Base-by-base conservation (phyloP, 2,797 vertebrate genomes). In the Thamnophis elegans region DNA sequence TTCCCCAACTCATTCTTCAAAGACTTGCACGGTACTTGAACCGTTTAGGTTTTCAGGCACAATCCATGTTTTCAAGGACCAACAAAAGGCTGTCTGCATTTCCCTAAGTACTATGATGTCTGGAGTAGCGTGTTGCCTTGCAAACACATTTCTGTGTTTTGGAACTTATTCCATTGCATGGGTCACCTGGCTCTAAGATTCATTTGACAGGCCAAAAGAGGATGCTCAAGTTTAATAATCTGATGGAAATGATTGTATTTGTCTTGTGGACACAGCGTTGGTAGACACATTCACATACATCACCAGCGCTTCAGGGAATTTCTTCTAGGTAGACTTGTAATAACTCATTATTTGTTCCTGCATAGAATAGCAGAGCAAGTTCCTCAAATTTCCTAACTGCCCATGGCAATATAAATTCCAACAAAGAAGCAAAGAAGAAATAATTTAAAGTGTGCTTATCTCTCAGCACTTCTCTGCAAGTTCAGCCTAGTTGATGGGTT, bases 101-200 rank as follows among this genome's bases (percentile, higher is more conserved):
- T 96, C 93, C 89, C 94, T 94, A 93, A 95, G 92, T 89, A 28
- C 73, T 89, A 0, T 94, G 94, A 95, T 96, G 95, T 94, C 16
- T 5, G 89, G 92, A 91, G 96, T 92, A 89, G 93, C 91, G 92
- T 93, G 93, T 96, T 96, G 96, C 95, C 94, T 95, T 96, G 92
- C 42, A 96, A 92, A 92, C 91, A 93, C 95, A 95, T 96, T 97
- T 97, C 97, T 96, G 95, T 94, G 93, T 96, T 97, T 96, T 96
- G 96, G 94, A 96, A 96, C 89, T 89, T 94, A 89, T 94, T 94
- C 8, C 95, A 26, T 47, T 95, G 92, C 92, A 20, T 65, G 93
- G 95, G 89, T 94, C 95, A 94, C 91, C 53, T 94, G 94, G 94
- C 93, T 88, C 55, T 54, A 92, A 94, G 90, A 93, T 90, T 92